Base-by-base conservation (phyloP, 1,140 invertebrate species). In the Dendroctonus ponderosae region DNA sequence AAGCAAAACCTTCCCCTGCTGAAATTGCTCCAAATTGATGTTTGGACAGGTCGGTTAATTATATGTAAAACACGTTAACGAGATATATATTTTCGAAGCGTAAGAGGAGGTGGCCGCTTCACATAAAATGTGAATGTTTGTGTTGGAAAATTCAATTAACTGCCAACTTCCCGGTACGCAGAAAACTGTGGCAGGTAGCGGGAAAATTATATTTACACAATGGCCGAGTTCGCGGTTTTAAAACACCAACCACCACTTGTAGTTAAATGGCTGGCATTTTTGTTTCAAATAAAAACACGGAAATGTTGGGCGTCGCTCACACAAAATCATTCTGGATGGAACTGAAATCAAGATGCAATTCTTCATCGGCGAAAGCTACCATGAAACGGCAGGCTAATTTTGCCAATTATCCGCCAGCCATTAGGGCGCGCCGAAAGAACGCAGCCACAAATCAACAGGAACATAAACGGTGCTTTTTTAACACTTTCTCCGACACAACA, bases 101-200 rank as follows among this genome's bases (percentile, higher is more conserved):
- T n/a, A 11, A 56, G 50, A 41, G 11, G 38, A 14, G 38, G 26
- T 26, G 26, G 26, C 26, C 26, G 26, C 26, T 26, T 26, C 39
- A 15, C 37, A 52, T 38, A 41, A 56, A 56, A 56, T 41, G n/a
- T 37, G 38, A 56, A 37, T 56, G 53, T 58, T 58, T 58, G 40
- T 58, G 44, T 58, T 44, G 42, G 56, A 43, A 58, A 58, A 58
- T 58, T 58, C 56, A 58, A 58, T 58, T 58, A 58, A 58, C 42
- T 58, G 44, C 46, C 56, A 58, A 58, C 42, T 58, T 58, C 56
- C 44, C 42, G 15, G 44, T 43, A 58, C 56, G 46, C 56, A 58
- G 56, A 44, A 58, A 58, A 58, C 3, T 58, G 46, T 58, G 11
- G 42, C 26, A 58, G 40, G 14, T 58, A 44, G 11, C 26, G 26